Evolutionary conservation across 2,888 invertebrate species (phyloP).

Genomic region (Physocephala rufipes): DNA sequence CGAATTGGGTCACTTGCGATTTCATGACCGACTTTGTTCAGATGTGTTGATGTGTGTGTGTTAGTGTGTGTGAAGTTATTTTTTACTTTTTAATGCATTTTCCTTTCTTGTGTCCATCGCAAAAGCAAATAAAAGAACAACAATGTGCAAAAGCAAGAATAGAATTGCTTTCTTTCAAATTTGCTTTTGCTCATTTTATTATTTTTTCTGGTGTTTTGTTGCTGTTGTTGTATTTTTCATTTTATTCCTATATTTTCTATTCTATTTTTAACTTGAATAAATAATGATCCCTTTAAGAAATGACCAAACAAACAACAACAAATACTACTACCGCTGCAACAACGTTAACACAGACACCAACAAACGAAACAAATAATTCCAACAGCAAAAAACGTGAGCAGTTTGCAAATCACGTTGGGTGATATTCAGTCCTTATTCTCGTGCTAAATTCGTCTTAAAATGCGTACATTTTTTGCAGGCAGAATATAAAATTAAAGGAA

Average conservation of each 20-base stretch:
- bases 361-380: neutral
- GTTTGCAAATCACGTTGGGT: conserved; percentile 5
- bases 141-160: neutral
- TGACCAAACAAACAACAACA: conserved; percentile 20
- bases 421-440: neutral
- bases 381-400: neutral
- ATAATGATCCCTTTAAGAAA: conserved; percentile 16
- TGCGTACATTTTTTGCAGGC: neutral
- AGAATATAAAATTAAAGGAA: neutral
- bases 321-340: no score
- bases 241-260: conserved; percentile 11
- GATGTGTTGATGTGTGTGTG: neutral
- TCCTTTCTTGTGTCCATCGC: neutral
- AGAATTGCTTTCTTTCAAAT: neutral
- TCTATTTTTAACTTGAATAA: conserved; percentile 28
- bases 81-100: conserved; percentile 20
- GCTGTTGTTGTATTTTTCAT: conserved; percentile 4
- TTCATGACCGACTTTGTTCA: conserved; percentile 51
- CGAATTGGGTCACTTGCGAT: conserved; percentile 54
- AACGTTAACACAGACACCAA: neutral
- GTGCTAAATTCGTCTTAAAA: neutral
- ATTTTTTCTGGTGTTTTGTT: neutral
- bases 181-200: conserved; percentile 3
- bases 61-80: conserved; percentile 14
- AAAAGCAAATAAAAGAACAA: neutral